Percentiles rank a stretch among this genome's conserved stretches.
Evolutionary conservation across 2,888 invertebrate genomes (phyloP).

Genomic region (Alentia gelatinosa): DNA sequence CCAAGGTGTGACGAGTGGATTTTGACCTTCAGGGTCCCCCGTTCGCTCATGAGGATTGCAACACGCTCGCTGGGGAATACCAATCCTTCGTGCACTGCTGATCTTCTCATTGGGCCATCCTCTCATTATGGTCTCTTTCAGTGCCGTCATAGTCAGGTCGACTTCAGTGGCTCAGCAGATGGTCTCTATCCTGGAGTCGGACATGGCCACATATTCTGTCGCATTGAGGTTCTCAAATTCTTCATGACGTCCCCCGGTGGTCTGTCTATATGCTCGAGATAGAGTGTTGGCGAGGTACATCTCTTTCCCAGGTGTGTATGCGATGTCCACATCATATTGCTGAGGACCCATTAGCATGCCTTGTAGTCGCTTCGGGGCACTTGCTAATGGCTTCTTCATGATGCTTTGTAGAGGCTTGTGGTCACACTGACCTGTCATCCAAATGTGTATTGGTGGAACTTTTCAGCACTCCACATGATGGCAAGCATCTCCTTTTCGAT

Average conservation of each 20-base stretch:
- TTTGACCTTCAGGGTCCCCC: neutral
- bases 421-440: too few relatives aligned
- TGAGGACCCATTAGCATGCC: constrained; percentile 64
- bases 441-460: too few relatives aligned
- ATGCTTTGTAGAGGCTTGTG: constrained; percentile 79
- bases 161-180: neutral
- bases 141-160: constrained; percentile 50
- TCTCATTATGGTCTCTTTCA: constrained; percentile 42
- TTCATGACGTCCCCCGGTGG: neutral
- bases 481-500: too few relatives aligned
- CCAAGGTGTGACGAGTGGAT: constrained; percentile 26
- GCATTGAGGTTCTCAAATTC: too few relatives aligned
- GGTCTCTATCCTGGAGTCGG: neutral
- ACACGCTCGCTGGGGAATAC: constrained; percentile 58
- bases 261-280: constrained; percentile 59
- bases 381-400: constrained; percentile 70
- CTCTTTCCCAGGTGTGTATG: constrained; percentile 59
- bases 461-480: too few relatives aligned
- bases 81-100: constrained; percentile 60
- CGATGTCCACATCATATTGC: constrained; percentile 25
- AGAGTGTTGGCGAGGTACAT: constrained; percentile 64
- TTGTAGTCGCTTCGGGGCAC: constrained; percentile 69
- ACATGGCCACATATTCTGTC: neutral
- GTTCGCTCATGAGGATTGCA: constrained; percentile 2
- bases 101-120: constrained; percentile 58